These are phyloP conservation scores for Erebia ligea DNA, from an alignment of 2,888 invertebrate genomes.

Conservation along the genomic window DNA sequence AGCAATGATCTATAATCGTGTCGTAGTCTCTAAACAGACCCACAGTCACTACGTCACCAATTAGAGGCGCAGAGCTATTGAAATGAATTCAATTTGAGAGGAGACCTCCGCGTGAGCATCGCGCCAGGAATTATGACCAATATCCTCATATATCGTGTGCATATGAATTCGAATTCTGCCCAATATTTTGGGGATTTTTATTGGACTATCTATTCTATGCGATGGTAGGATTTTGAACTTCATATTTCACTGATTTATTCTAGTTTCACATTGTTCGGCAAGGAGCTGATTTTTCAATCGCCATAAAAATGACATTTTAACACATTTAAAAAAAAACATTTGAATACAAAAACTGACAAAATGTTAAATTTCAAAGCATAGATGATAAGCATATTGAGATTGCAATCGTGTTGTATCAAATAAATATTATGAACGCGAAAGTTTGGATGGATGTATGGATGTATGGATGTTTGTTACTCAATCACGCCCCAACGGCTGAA, in stretches of 20 bases:
- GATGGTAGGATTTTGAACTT: not conserved
- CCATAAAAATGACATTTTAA: too few relatives aligned
- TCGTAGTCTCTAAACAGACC: slow-evolving; percentile 21
- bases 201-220: slow-evolving; percentile 10
- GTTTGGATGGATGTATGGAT: too few relatives aligned
- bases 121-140: slow-evolving; percentile 35
- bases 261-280: not conserved
- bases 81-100: slow-evolving; percentile 60
- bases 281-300: too few relatives aligned
- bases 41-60: slow-evolving; percentile 52
- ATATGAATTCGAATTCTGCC: slow-evolving; percentile 14
- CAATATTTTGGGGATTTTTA: slow-evolving; percentile 11
- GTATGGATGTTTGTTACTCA: too few relatives aligned
- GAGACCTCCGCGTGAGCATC: slow-evolving; percentile 32
- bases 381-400: too few relatives aligned
- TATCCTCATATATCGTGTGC: slow-evolving; percentile 36
- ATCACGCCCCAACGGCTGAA: too few relatives aligned
- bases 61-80: slow-evolving; percentile 52
- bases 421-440: too few relatives aligned
- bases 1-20: slow-evolving; percentile 9
- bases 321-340: too few relatives aligned
- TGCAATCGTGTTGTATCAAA: too few relatives aligned
- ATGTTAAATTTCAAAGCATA: too few relatives aligned
- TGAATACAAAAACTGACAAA: too few relatives aligned
- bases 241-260: not conserved